Percentiles rank a stretch among this genome's conserved stretches.
Conservation (phyloP, 1,140 invertebrate species). For the Dinothrombium tinctorium region DNA sequence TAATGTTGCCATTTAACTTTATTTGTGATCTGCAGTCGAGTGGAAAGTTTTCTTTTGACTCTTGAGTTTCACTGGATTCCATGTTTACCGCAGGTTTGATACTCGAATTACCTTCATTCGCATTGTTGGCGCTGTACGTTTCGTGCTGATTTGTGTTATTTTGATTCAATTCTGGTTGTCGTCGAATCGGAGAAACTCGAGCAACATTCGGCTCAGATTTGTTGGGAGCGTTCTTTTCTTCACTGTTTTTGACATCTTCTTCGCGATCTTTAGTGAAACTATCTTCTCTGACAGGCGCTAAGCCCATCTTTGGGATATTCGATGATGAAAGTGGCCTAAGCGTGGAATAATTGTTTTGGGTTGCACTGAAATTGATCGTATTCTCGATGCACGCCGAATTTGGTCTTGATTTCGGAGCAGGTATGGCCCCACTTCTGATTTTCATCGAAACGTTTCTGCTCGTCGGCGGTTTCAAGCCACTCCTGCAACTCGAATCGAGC, state of each 20-base stretch:
- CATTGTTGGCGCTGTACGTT: no score
- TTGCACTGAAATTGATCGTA: no score
- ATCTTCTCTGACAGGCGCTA: background rate
- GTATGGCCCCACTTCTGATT: background rate
- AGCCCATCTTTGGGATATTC: background rate
- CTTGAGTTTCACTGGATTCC: no score
- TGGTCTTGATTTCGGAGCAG: background rate
- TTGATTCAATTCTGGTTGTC: background rate
- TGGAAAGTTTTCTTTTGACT: no score
- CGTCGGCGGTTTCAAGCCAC: background rate
- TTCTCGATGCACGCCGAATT: conserved; percentile 1
- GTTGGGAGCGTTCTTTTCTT: background rate
- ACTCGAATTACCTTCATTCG: no score
- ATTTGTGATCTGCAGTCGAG: no score
- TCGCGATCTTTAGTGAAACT: background rate
- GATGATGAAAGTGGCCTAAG: conserved; percentile 1
- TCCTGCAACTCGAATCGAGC: background rate
- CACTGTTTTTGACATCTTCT: background rate
- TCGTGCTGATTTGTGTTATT: background rate
- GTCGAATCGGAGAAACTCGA: conserved; percentile 3
- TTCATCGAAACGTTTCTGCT: background rate
- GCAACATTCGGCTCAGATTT: conserved; percentile 3
- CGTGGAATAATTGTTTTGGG: background rate
- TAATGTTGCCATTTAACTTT: no score
- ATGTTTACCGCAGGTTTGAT: no score